A percentile compares a stretch with the other conserved stretches of the same genome.
These are phyloP conservation scores for Amazona finschi DNA, from an alignment of 2,797 vertebrate genomes.

Conservation along the genomic window DNA sequence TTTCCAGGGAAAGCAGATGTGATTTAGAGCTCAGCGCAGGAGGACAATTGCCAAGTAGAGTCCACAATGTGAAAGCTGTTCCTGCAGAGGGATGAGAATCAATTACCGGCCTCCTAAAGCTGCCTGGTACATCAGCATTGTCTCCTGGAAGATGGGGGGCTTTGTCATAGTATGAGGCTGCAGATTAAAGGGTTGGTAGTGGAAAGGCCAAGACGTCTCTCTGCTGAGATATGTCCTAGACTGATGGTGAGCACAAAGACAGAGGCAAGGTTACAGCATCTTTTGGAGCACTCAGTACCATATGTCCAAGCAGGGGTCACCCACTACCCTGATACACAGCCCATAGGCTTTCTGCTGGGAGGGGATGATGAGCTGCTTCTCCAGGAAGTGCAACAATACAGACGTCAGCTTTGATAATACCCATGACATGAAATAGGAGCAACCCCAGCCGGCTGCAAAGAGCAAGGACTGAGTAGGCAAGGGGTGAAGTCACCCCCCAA, in stretches of 20 bases:
- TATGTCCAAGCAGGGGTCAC: rapidly evolving
- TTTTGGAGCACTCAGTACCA: neutral
- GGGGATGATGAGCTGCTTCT: neutral
- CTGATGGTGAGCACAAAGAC: neutral
- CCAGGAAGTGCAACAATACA: neutral
- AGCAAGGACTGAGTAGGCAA: neutral
- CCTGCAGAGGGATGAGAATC: neutral
- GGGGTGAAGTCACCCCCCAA: neutral
- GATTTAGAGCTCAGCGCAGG: neutral
- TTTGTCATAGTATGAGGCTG: neutral
- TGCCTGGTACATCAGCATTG: neutral
- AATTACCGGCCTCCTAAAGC: neutral
- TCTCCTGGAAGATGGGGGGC: neutral
- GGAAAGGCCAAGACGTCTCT: neutral
- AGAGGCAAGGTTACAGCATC: neutral
- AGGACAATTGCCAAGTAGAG: neutral
- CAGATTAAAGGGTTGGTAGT: neutral
- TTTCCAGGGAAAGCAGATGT: neutral
- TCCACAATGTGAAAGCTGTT: neutral
- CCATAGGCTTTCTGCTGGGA: neutral
- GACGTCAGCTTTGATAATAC: rapidly evolving
- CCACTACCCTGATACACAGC: rapidly evolving
- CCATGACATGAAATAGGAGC: neutral
- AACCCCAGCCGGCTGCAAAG: neutral
- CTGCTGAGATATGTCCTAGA: neutral